A percentile compares a stretch with the other conserved stretches of the same genome.
Conservation (phyloP, 2,797 vertebrate genomes). For the Sandelia bainsii region DNA sequence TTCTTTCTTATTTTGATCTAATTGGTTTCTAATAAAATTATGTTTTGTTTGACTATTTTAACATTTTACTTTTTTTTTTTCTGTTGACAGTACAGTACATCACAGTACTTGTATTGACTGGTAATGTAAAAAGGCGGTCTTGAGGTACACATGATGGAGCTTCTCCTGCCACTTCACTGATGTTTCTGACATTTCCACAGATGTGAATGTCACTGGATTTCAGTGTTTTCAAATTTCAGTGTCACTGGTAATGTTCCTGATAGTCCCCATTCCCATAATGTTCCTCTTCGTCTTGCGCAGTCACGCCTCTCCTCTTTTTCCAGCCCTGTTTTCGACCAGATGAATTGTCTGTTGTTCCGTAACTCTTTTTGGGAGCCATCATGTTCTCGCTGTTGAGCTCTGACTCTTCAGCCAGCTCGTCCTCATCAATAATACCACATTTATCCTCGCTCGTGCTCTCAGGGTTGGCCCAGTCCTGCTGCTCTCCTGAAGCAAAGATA, state of each 20-base stretch:
- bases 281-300: conserved; percentile 86
- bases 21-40: conserved; percentile 1
- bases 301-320: conserved; percentile 85
- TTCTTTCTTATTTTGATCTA: not conserved
- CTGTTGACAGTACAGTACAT: conserved; percentile 14
- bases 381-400: conserved; percentile 88
- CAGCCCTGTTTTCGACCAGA: conserved; percentile 82
- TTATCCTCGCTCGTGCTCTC: conserved; percentile 94
- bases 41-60: conserved; percentile 2
- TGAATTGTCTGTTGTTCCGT: conserved; percentile 90
- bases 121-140: conserved; percentile 30
- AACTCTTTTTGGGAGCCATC: conserved; percentile 85
- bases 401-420: conserved; percentile 94
- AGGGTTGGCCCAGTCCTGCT: conserved; percentile 97
- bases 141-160: conserved; percentile 49
- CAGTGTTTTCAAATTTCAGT: conserved; percentile 44
- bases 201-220: conserved; percentile 25
- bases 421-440: conserved; percentile 92
- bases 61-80: conserved; percentile 1
- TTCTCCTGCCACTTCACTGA: conserved; percentile 31
- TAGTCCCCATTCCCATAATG: conserved; percentile 88
- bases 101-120: conserved; percentile 15
- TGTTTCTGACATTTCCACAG: conserved; percentile 35
- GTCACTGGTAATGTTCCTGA: conserved; percentile 86
- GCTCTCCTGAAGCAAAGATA: conserved; percentile 98